phyloP scores from a whole-genome alignment of 2,113 vertebrate genomes.

The Tetrax tetrax region DNA sequence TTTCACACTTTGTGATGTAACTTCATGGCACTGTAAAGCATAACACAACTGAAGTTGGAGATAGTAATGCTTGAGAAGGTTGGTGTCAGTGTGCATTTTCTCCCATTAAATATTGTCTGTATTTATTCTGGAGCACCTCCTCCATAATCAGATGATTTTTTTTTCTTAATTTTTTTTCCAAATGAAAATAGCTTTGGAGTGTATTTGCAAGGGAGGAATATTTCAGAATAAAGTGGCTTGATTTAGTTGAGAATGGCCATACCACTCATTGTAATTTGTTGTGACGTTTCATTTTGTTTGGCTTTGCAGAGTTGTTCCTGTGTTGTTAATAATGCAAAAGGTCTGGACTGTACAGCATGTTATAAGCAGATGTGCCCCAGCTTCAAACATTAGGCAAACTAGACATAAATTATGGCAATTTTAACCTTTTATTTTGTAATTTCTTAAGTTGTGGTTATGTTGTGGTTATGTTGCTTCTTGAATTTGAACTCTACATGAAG shows the following conservation, averaged over 20 bases:
- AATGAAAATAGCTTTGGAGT: not conserved
- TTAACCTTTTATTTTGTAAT: conserved; percentile 26
- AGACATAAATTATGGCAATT: conserved; percentile 43
- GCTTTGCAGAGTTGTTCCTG: not conserved
- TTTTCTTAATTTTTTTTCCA: not conserved
- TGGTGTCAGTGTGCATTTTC: not conserved
- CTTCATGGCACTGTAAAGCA: not conserved
- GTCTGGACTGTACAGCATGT: not conserved
- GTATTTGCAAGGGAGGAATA: not conserved
- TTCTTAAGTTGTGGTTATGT: not conserved
- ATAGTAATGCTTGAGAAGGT: not conserved
- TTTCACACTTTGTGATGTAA: conserved; percentile 12
- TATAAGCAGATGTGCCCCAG: conserved; percentile 23
- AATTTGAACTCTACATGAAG: not conserved
- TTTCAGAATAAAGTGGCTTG: not conserved
- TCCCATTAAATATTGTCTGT: not conserved
- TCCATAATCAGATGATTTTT: not conserved
- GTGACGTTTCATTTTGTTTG: conserved; percentile 58
- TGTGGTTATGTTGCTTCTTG: not conserved
- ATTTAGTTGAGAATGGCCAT: not conserved
- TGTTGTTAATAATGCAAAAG: conserved; percentile 62
- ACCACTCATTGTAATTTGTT: conserved; percentile 29
- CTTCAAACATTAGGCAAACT: conserved; percentile 9
- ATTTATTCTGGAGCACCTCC: not conserved
- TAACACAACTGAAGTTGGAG: not conserved